phyloP scores from a whole-genome alignment of 2,888 invertebrate species.

The Falcaria lacertinaria region DNA sequence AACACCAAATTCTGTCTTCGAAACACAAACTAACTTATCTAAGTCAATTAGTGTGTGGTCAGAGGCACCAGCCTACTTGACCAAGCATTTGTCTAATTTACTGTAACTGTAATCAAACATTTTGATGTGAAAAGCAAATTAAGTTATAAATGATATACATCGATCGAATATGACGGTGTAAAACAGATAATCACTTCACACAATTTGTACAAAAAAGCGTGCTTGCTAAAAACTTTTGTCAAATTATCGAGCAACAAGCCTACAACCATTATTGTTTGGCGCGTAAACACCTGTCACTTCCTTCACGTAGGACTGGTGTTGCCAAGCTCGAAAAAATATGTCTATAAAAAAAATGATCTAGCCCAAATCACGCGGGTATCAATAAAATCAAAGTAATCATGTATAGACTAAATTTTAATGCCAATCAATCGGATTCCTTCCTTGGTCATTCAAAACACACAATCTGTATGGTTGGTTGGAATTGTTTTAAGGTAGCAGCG shows the following conservation, averaged over 20 bases:
- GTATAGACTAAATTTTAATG: too few species aligned
- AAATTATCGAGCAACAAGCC: slow-evolving; percentile 51
- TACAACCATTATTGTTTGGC: slow-evolving; percentile 73
- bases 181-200: slow-evolving; percentile 13
- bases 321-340: too few species aligned
- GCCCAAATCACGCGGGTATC: too few species aligned
- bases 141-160: slow-evolving; percentile 2
- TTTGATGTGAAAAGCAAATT: slow-evolving; percentile 5
- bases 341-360: too few species aligned
- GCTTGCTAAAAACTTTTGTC: slow-evolving; percentile 29
- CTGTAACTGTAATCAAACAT: slow-evolving; percentile 7
- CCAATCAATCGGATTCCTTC: too few species aligned
- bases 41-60: slow-evolving; percentile 20
- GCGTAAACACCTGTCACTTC: slow-evolving; percentile 74
- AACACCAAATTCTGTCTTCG: slow-evolving; percentile 23
- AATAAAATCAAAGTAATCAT: too few species aligned
- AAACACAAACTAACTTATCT: slow-evolving; percentile 26
- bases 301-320: too few species aligned
- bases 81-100: slow-evolving; percentile 7
- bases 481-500: too few species aligned
- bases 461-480: too few species aligned
- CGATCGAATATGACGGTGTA: slow-evolving; percentile 11
- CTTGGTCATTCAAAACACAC: too few species aligned
- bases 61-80: slow-evolving; percentile 20
- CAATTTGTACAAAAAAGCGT: slow-evolving; percentile 31